Conservation (phyloP, 2,797 vertebrate species). For the Lepilemur ruficaudatus region DNA sequence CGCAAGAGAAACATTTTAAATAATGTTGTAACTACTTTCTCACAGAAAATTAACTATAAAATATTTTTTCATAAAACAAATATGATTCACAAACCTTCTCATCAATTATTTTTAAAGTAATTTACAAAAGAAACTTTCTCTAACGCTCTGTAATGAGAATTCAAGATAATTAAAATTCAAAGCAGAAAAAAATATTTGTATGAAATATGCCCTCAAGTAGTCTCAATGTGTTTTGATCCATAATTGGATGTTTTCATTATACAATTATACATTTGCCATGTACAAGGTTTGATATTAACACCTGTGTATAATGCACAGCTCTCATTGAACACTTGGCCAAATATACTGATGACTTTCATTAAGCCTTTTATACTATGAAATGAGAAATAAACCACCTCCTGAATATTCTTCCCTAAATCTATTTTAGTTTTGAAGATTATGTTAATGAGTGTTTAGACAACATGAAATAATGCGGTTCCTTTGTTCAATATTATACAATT, state of each 20-base stretch:
- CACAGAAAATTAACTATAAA: not conserved
- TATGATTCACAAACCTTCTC: not conserved
- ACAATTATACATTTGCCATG: not conserved
- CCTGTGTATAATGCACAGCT: not conserved
- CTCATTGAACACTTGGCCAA: constrained; percentile 6
- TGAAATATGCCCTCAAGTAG: constrained; percentile 10
- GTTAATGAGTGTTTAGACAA: constrained; percentile 46
- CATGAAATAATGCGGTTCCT: constrained; percentile 21
- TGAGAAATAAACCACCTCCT: constrained; percentile 31
- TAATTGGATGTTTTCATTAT: constrained; percentile 48
- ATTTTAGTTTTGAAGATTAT: constrained; percentile 53
- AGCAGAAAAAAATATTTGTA: constrained; percentile 47
- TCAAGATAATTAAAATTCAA: constrained; percentile 42
- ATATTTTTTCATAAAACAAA: not conserved
- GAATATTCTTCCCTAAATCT: not conserved
- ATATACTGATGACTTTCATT: constrained; percentile 7
- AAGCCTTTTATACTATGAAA: constrained; percentile 51
- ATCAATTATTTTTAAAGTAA: constrained; percentile 32
- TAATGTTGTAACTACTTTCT: not conserved
- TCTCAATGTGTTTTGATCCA: constrained; percentile 25
- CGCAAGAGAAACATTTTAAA: constrained; percentile 15
- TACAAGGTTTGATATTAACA: constrained; percentile 30
- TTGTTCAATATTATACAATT: not conserved
- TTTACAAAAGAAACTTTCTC: constrained; percentile 43
- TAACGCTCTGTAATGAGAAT: constrained; percentile 16